phyloP scores from a whole-genome alignment of 37 sponge, comb jelly and placozoan genomes.

The Geodia barretti region DNA sequence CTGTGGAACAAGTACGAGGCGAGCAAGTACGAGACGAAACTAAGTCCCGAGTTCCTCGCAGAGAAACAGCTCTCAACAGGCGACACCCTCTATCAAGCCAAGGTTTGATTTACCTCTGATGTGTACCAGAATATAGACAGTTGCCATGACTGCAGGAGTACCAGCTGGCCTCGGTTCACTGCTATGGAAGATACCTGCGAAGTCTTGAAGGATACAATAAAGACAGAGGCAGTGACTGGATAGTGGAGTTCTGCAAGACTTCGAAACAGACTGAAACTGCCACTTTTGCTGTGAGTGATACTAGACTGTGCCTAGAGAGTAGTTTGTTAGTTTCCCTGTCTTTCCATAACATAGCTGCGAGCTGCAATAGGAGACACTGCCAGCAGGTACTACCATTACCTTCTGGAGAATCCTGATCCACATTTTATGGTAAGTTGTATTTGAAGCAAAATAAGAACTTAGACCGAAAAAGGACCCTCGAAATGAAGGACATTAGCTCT shows the following conservation, averaged over 20 bases:
- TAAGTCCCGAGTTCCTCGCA: constrained; percentile 10
- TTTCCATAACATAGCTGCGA: too few relatives aligned
- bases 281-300: background rate
- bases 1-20: constrained; percentile 78
- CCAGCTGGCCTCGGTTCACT: constrained; percentile 34
- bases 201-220: too few relatives aligned
- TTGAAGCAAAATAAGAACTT: too few relatives aligned
- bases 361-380: too few relatives aligned
- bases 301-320: background rate
- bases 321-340: too few relatives aligned
- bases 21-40: constrained; percentile 16
- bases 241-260: too few relatives aligned
- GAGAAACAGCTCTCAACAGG: constrained; percentile 50
- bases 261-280: background rate
- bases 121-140: background rate
- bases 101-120: constrained; percentile 26
- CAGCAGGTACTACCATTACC: too few relatives aligned
- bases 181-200: constrained; percentile 49
- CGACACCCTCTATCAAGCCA: constrained; percentile 42
- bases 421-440: too few relatives aligned
- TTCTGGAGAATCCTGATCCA: too few relatives aligned
- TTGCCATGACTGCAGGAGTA: constrained; percentile 32
- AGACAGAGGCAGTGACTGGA: too few relatives aligned
- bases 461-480: background rate
- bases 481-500: background rate